Evolutionary conservation across 2,888 invertebrate genomes (phyloP).

Genomic region (Meteorus colon): DNA sequence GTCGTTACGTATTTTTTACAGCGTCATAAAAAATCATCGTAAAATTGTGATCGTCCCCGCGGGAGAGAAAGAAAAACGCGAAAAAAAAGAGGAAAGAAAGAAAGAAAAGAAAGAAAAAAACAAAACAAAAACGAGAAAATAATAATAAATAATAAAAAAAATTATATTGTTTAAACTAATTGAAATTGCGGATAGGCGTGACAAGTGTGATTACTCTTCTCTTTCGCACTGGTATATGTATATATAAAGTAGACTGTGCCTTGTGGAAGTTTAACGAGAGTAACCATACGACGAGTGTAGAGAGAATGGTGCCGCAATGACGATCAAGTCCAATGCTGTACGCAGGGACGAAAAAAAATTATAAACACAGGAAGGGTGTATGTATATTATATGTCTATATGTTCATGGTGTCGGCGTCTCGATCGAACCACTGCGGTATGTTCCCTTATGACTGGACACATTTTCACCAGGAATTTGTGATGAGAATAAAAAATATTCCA

Average conservation of each 20-base stretch:
- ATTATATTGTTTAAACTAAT: conserved; percentile 46
- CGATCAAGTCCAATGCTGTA: not conserved
- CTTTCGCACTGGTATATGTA: conserved; percentile 10
- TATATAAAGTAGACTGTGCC: not conserved
- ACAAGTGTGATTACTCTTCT: conserved; percentile 38
- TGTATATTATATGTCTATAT: not conserved
- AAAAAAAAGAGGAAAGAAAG: conserved; percentile 8
- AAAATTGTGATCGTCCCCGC: conserved; percentile 40
- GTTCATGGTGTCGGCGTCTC: not conserved
- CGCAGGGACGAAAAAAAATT: not conserved
- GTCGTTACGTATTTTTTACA: conserved; percentile 29
- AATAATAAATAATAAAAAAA: conserved; percentile 32
- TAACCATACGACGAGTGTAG: conserved; percentile 1
- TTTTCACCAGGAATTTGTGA: not conserved
- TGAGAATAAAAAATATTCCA: too few relatives aligned
- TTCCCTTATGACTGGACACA: not conserved
- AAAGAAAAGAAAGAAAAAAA: conserved; percentile 8
- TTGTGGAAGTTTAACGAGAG: conserved; percentile 8
- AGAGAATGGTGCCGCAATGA: conserved; percentile 7
- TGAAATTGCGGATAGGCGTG: conserved; percentile 46
- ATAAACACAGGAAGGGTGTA: not conserved
- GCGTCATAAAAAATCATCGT: conserved; percentile 45
- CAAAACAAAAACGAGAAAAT: conserved; percentile 10
- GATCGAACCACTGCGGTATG: not conserved
- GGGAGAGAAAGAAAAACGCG: conserved; percentile 42